phyloP scores from a whole-genome alignment of 2,113 vertebrate genomes.

The Zeus faber region DNA sequence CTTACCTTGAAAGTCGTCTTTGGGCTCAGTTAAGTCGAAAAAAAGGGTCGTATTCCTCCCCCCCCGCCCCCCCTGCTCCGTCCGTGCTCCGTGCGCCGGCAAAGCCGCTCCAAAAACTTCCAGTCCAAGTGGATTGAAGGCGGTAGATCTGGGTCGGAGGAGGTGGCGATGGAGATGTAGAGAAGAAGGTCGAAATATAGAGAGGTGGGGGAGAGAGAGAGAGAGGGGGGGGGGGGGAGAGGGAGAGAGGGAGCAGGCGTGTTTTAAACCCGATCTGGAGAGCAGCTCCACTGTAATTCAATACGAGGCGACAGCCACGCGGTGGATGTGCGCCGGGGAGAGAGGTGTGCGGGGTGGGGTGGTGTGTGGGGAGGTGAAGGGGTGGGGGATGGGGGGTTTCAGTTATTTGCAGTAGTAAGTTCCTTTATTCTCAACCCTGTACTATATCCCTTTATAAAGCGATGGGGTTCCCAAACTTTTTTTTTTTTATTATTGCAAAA shows the following conservation, averaged over 20 bases:
- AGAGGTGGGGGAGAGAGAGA: not conserved
- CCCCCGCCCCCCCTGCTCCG: not conserved
- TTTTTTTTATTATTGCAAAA: too few species aligned
- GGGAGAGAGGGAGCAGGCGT: not conserved
- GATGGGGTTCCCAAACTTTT: too few species aligned
- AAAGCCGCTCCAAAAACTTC: slow-evolving; percentile 34
- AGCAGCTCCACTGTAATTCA: slow-evolving; percentile 47
- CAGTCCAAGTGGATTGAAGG: slow-evolving; percentile 15
- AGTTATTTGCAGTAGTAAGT: too few species aligned
- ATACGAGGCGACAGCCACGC: slow-evolving; percentile 34
- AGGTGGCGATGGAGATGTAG: not conserved
- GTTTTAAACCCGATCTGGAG: slow-evolving; percentile 37
- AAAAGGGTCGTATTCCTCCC: slow-evolving; percentile 7
- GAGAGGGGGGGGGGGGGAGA: not conserved
- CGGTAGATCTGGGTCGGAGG: not conserved
- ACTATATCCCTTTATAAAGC: too few species aligned
- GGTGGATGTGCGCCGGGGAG: slow-evolving; percentile 21
- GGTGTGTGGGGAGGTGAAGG: not conserved
- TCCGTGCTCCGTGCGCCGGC: not conserved
- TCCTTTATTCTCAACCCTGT: too few species aligned
- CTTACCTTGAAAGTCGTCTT: slow-evolving; percentile 44
- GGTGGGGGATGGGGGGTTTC: not conserved
- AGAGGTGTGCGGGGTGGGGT: not conserved
- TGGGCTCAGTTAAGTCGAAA: not conserved
- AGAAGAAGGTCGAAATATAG: not conserved